A percentile compares a stretch with the other conserved stretches of the same genome.
phyloP scores from a whole-genome alignment of 1,140 invertebrate species.

The Procambarus clarkii region DNA sequence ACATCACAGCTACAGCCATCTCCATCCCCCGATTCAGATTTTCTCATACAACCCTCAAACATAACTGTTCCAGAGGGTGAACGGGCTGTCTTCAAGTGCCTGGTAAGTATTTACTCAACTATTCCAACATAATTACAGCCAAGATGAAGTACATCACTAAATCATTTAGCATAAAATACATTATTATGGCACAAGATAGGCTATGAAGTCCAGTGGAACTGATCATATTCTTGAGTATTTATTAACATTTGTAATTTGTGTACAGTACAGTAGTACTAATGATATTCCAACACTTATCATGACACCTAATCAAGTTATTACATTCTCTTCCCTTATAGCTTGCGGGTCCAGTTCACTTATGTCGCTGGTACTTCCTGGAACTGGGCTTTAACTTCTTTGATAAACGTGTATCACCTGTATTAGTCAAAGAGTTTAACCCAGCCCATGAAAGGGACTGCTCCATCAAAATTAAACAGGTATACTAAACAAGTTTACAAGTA shows the following conservation, averaged over 20 bases:
- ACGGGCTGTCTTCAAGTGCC: slow-evolving; percentile 43
- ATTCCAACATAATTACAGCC: too few relatives aligned
- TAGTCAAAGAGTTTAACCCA: slow-evolving; percentile 47
- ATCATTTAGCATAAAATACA: too few relatives aligned
- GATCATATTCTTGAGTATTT: too few relatives aligned
- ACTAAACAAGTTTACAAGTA: background rate
- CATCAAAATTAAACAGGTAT: slow-evolving; percentile 53
- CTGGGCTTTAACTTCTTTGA: slow-evolving; percentile 41
- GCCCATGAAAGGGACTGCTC: slow-evolving; percentile 40
- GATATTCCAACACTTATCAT: background rate
- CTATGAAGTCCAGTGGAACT: too few relatives aligned
- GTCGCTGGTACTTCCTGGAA: slow-evolving; percentile 66
- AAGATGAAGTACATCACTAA: too few relatives aligned
- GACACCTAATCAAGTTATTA: background rate
- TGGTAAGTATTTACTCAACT: background rate
- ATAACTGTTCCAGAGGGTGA: slow-evolving; percentile 57
- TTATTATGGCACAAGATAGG: too few relatives aligned
- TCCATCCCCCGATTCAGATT: slow-evolving; percentile 51
- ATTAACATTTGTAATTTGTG: too few relatives aligned
- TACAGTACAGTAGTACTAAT: background rate
- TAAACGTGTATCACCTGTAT: slow-evolving; percentile 28
- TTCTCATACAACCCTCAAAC: slow-evolving; percentile 39
- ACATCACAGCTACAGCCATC: background rate
- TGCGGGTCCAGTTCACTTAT: slow-evolving; percentile 13
- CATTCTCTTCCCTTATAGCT: background rate